Conservation (phyloP, 2,113 vertebrate genomes). For the Caloenas nicobarica region DNA sequence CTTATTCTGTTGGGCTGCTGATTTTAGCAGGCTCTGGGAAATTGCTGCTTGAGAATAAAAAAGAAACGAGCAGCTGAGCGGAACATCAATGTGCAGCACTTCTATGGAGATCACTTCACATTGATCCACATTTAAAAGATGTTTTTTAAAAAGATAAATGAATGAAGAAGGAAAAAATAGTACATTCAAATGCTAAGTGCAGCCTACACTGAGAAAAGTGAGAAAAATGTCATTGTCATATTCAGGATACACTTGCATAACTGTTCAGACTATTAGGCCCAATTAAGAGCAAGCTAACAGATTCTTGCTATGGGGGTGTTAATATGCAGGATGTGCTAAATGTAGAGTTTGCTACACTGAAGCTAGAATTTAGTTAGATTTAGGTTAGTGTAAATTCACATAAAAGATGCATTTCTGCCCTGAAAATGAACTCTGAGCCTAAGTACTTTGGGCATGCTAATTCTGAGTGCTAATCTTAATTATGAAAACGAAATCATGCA, state of each 20-base stretch:
- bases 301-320: constrained; percentile 15
- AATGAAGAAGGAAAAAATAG: constrained; percentile 32
- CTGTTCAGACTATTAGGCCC: constrained; percentile 25
- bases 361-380: background rate
- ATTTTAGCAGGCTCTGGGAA: constrained; percentile 21
- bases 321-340: constrained; percentile 16
- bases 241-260: constrained; percentile 19
- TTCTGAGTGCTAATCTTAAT: background rate
- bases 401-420: background rate
- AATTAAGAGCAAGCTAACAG: constrained; percentile 37
- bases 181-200: constrained; percentile 51
- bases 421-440: background rate
- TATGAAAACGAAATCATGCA: background rate
- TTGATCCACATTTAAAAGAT: constrained; percentile 45
- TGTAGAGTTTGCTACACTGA: background rate
- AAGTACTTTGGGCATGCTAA: background rate
- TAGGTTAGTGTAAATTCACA: background rate
- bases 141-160: constrained; percentile 22
- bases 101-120: constrained; percentile 34
- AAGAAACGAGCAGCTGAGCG: constrained; percentile 52
- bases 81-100: constrained; percentile 30
- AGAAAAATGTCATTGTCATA: constrained; percentile 32
- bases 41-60: constrained; percentile 27
- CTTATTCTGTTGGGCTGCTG: background rate
- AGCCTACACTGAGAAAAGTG: constrained; percentile 30